Base-by-base conservation (phyloP, 2,797 vertebrate genomes). In the Brachyalestes nurse region DNA sequence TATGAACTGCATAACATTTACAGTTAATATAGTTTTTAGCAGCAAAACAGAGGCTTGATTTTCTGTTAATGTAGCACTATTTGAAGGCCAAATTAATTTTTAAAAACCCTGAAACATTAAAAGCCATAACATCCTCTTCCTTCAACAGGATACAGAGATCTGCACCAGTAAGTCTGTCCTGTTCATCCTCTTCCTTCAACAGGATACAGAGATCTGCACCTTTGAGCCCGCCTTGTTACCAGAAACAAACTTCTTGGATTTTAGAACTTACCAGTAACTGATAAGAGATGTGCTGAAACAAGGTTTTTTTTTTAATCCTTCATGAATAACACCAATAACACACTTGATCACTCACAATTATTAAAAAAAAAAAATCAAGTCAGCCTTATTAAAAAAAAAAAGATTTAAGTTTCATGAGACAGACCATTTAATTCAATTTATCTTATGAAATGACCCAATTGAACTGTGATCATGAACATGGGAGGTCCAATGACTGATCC, bases 401-500 rank as follows among this genome's bases (percentile, higher is more conserved):
- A 57, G 5, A 60, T 45, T 66, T 53, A 45, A 67, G 38, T 53
- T 16, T 16, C 6, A 61, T 49, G 6, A 23, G 10, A 4, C 25
- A 55, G 12, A 25, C 57, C 61, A 25, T 57, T 40, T 82, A 64
- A 84, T 84, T 53, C 10, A 19, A 66, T 82, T 83, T 72, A 72
- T 70, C 28, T n/a, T 38, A 77, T 71, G 19, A 70, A 67, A 69
- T 81, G 13, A 64, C 25, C 40, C 34, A 69, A 74, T 64, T 76
- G 67, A 83, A 51, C 53, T 21, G 38, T 61, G 67, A 64, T 62
- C 13, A 65, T 77, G 72, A 77, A 77, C 42, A 57, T 72, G 67
- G 78, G 58, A 87, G 58, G 62, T 80, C 79, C 69, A 84, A 47
- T 80, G 81, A 88, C 75, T 86, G 75, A 91, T 78, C 76, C 84